Base-by-base conservation (phyloP, 92 coral and sea anemone genomes). In the Phenganax marumi region DNA sequence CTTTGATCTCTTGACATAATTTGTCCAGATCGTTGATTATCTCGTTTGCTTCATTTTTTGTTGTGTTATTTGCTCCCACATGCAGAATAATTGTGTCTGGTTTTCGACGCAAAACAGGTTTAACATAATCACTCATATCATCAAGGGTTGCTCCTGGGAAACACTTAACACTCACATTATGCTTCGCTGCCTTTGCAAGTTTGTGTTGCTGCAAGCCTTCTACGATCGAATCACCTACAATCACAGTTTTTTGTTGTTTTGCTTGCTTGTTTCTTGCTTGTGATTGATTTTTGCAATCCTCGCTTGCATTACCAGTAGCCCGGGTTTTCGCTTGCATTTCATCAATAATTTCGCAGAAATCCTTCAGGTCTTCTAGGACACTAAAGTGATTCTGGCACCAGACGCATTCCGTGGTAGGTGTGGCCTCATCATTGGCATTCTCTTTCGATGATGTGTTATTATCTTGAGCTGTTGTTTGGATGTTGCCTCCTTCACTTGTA, bases 201-300 rank as follows among this genome's bases (percentile, higher is more conserved):
- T 56, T 56, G 18, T n/a, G 18, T 14, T 56, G 63, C 17, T 56
- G 19, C 19, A 11, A 10, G 7, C 18, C 18, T 56, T 56, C 12
- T 7, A 56, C 63, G 19, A 56, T 56, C 63, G 63, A 56, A 33
- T 70, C 75, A 6, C 75, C 75, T 16, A 43, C 51, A 4, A 70
- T 49, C 10, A 70, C 52, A n/a, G 75, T 70, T 10, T 18, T 18
- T 62, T 13, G 68, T 13, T 8, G 8, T 2, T 62, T 62, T 18
- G 68, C 21, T 16, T 14, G 65, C 65, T 14, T 58, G 65, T 58
- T 58, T 23, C 65, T 58, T 58, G 23, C 9, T 23, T 4, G 3
- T 7, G 65, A 21, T 58, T 49, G 6, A 47, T 47, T 26, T 26
- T 68, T 68, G 73, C 47, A 12, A 10, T 68, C 22, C 0, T 23